Base-by-base conservation (phyloP, 2,888 invertebrate species). In the Megaustenia siamemsis region DNA sequence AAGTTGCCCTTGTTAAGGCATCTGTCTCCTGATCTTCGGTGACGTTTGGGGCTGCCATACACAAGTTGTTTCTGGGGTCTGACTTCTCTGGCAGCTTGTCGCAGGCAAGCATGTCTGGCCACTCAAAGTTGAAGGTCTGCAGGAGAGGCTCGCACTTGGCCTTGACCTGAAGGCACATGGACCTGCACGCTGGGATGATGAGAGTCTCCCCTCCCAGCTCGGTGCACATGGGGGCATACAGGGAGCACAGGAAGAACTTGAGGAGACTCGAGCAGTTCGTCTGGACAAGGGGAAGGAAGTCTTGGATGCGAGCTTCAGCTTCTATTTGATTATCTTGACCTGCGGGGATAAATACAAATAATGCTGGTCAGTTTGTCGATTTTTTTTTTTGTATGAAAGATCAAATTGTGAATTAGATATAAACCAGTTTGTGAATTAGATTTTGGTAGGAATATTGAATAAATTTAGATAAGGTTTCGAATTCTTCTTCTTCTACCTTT, bases 141-240 rank as follows among this genome's bases (percentile, higher is more conserved):
- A 97, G 94, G 43, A 96, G 96, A 0, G 96, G 96, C 88, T 93
- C 93, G 83, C 94, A 94, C 83, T 92, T 91, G 56, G 89, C 87
- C 86, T 90, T 90, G 18, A 94, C 93, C 90, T 96, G 96, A 92
- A 97, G 96, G 94, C 98, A 98, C 89, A 98, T 96, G 40, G 96
- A 96, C 86, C 97, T 95, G 94, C 98, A 98, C 18, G 97, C 96
- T 86, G 97, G 97, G 87, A 98, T 97, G 66, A 93, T 90, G 73
- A 94, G 89, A 0, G 97, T 96, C 90, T 96, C 96, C 43, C 96
- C 96, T 88, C 97, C 96, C 94, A 97, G 96, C 92, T 97, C 97
- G 49, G 97, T 97, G 94, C 98, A 98, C 94, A 98, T 96, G 60
- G 98, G 98, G 18, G 97, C 97, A 94, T 97, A 97, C 81, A 98